Evolutionary conservation across 2,888 invertebrate species (phyloP).

Genomic region (Luperina testacea): DNA sequence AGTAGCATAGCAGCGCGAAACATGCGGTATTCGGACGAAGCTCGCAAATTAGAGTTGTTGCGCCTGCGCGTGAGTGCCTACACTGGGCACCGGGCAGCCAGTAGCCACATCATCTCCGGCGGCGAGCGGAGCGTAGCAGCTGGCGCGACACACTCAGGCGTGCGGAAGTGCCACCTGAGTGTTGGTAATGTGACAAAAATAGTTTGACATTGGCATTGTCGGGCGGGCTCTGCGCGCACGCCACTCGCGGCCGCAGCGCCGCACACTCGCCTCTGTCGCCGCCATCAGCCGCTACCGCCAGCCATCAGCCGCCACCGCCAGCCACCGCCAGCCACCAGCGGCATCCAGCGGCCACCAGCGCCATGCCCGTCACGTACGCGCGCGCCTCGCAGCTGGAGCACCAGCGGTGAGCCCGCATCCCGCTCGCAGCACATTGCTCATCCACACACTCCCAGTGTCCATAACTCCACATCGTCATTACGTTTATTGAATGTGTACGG

Average conservation of each 20-base stretch:
- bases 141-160: neutral
- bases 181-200: constrained; percentile 68
- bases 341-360: neutral
- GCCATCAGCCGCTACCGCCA: neutral
- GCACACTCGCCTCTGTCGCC: constrained; percentile 25
- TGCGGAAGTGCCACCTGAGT: constrained; percentile 69
- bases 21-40: neutral
- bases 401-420: constrained; percentile 73
- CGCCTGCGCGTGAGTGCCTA: neutral
- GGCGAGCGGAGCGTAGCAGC: neutral
- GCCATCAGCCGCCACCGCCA: neutral
- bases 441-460: neutral
- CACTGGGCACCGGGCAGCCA: neutral
- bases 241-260: constrained; percentile 42
- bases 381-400: constrained; percentile 74
- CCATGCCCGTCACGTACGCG: constrained; percentile 79
- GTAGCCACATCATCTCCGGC: neutral
- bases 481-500: neutral
- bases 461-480: no score
- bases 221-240: constrained; percentile 11
- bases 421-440: neutral
- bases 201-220: constrained; percentile 65
- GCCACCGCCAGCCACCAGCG: neutral
- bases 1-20: neutral
- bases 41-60: neutral